Evolutionary conservation across 37 sponge, comb jelly and placozoan species (phyloP), one percentile per base, ranked within the genome.

Genomic region (Cliona cf. orientalis): DNA sequence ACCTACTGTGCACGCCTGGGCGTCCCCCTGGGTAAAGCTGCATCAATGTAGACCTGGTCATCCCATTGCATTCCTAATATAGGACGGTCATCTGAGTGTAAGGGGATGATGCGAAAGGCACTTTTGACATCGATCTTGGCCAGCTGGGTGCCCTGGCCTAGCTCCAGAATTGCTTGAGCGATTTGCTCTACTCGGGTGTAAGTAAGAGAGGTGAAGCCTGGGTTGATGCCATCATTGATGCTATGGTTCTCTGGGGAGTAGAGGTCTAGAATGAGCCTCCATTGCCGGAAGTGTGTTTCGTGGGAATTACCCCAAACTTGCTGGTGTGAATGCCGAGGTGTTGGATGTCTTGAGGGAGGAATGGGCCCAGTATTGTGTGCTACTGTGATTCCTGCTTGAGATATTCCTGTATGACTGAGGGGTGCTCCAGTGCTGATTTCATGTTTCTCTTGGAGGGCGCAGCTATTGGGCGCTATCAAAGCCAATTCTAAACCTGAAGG

Each of bases 201-300:
- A 2, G 35, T 59, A 3, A 75, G 4, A 5, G 76, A 75, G 61
- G 61, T 58, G 14, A 75, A 36, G 14, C 5, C 19, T 2, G 68
- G 68, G 65, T 38, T 42, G 2, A 77, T 77, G 1, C 78, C 78
- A n/a, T 77, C 78, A 42, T 77, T 77, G 21, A 60, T 64, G 25
- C 64, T 60, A 1, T 23, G 12, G 26, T 1, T 0, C 1, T 49
- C 53, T 14, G 14, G 53, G 14, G 9, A 49, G 14, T 9, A 75
- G 1, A 77, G 64, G 31, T 77, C 78, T 28, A 57, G 35, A 29
- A 77, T 77, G 17, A 77, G 36, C 1, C 65, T 3, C 78, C 64
- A 77, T 58, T 58, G 5, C 68, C 68, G 32, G 68, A 14, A 40
- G 23, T 67, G 68, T 67, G 68, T 19, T 40, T 40, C 39, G 32